Base-by-base conservation (phyloP, 2,797 vertebrate species). In the Micropoecilia bifurca region DNA sequence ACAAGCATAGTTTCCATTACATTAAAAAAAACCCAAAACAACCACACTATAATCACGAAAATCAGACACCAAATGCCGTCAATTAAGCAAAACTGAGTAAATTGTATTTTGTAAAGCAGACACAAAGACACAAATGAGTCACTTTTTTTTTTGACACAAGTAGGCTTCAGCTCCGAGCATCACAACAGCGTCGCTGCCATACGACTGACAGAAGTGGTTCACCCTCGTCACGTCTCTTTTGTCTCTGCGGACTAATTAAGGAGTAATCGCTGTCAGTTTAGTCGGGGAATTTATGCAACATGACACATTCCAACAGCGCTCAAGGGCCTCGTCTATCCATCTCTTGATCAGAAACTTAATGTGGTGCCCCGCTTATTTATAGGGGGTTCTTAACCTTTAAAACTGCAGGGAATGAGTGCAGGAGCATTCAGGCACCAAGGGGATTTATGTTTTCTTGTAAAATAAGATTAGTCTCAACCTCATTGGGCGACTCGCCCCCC, bases 181-280 rank as follows among this genome's bases (percentile, higher is more conserved):
- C 73, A 53, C 74, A 3, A 33, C 71, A 0, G 47, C 83, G 39
- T 39, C 12, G 16, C 78, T 76, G 74, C 73, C 73, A 78, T 79
- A 53, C 69, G 87, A 80, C 73, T 91, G 92, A 92, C 88, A 92
- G 90, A 87, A 91, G 79, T 88, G 88, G 85, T 89, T 92, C 91
- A 88, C 78, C 84, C 86, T 85, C 89, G 83, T 88, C 87, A 79
- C 22, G 82, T 88, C 80, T 82, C 82, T 53, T 87, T 90, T 90
- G 89, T 91, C 93, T 90, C 90, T 0, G 25, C 83, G 84, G 90
- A 89, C 90, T 93, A 93, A 95, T 94, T 92, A 92, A 68, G 79
- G 80, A 89, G 85, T 92, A 90, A 94, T 93, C 80, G 78, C 84
- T 89, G 88, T 93, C 92, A 93, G 88, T 93, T 92, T 92, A 89